Conservation (phyloP, 2,113 vertebrate species). For the Zosterops japonicus region DNA sequence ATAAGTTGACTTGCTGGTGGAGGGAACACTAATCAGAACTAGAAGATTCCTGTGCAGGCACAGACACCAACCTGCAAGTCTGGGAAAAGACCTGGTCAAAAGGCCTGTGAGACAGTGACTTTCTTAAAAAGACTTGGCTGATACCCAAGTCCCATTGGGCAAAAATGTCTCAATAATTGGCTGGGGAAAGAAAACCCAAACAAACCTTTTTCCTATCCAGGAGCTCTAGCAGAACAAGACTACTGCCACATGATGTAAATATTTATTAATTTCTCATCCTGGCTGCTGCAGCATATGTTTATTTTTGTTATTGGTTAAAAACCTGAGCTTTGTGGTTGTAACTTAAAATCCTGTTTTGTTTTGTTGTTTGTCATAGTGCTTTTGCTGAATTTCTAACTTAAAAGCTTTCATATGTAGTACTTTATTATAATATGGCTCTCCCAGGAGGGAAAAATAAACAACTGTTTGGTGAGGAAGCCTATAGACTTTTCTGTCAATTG, state of each 20-base stretch:
- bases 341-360: background rate
- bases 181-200: background rate
- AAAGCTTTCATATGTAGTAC: background rate
- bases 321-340: background rate
- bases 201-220: background rate
- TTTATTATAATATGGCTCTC: background rate
- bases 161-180: background rate
- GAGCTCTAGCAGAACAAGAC: background rate
- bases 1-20: background rate
- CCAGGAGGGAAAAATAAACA: background rate
- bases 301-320: background rate
- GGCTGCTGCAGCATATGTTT: background rate
- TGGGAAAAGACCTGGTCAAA: background rate
- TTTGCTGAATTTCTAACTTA: background rate
- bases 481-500: background rate
- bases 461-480: background rate
- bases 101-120: background rate
- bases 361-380: background rate
- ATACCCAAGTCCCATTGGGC: background rate
- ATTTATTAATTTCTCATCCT: background rate
- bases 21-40: background rate
- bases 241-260: background rate
- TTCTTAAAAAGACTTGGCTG: background rate
- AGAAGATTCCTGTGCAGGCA: background rate
- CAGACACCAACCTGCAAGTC: background rate